Evolutionary conservation across 2,797 vertebrate species (phyloP), one percentile per base, ranked within the genome.

Genomic region (Gallinago solitaria): DNA sequence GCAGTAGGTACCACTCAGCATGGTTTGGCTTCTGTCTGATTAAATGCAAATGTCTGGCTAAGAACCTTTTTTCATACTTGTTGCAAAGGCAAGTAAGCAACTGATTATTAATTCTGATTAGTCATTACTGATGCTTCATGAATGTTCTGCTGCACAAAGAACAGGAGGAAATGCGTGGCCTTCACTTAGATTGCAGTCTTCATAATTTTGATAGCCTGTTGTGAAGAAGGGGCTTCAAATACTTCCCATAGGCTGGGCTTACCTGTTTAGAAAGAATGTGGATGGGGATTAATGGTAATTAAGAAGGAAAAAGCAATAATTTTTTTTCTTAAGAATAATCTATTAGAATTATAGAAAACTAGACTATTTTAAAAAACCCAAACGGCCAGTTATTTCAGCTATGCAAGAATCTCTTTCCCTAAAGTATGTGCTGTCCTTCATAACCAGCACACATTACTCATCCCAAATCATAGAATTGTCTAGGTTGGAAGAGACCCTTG

Each of bases 191-290:
- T 87, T 60, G 5, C 3, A 4, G 47, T 45, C 89, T 95, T 98
- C 88, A 98, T 60, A 98, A 93, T 90, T 98, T 98, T 0, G 98
- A 96, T 45, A 56, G 87, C 8, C 32, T 83, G n/a, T 95, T 96
- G 87, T 97, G 98, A 91, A 98, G 87, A 88, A 98, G 96, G 30
- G 98, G 97, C 88, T 96, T 98, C 97, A 98, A 92, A 59, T 98
- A 98, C 68, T 33, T 98, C 90, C 98, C 91, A 50, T 98, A 98
- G 94, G 97, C 97, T 87, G 95, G 95, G 90, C 95, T 98, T 12
- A 74, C 93, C 98, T 98, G 93, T 94, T 95, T 83, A 89, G 82
- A 89, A 97, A 87, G 83, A 92, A 84, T 37, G 60, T 81, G 64
- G 75, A 86, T 77, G 11, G 56, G n/a, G 76, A 92, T 83, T 25